Evolutionary conservation across 2,113 vertebrate genomes (phyloP).

Genomic region (Amblyopsis rosae): DNA sequence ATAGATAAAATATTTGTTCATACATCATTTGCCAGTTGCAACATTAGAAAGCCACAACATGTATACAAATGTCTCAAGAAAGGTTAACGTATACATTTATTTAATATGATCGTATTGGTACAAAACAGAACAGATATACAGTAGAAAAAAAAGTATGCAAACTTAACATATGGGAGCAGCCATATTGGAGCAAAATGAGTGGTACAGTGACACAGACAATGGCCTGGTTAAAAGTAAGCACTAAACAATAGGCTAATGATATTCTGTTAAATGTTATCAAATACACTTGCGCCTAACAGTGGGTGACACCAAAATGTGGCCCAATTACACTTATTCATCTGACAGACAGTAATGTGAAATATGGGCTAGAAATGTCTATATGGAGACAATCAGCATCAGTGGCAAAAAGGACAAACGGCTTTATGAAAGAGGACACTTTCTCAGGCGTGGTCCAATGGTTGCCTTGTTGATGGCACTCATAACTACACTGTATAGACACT

Average conservation of each 20-base stretch:
- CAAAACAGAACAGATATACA: slow-evolving; percentile 18
- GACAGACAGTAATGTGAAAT: slow-evolving; percentile 5
- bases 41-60: too few relatives aligned
- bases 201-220: slow-evolving; percentile 29
- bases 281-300: neutral
- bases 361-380: slow-evolving; percentile 17
- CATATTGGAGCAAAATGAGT: slow-evolving; percentile 35
- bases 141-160: slow-evolving; percentile 15
- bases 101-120: slow-evolving; percentile 44
- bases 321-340: slow-evolving; percentile 9
- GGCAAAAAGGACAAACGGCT: neutral
- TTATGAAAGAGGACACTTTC: slow-evolving; percentile 63
- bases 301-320: neutral
- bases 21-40: too few relatives aligned
- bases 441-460: slow-evolving; percentile 16
- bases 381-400: slow-evolving; percentile 1
- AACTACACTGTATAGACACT: slow-evolving; percentile 59
- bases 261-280: slow-evolving; percentile 10
- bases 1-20: too few relatives aligned
- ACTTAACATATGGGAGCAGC: slow-evolving; percentile 26
- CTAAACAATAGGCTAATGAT: slow-evolving; percentile 8
- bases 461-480: slow-evolving; percentile 55
- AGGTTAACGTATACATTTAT: slow-evolving; percentile 24
- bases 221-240: slow-evolving; percentile 27
- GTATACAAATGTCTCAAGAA: neutral